Evolutionary conservation across 1,140 invertebrate genomes (phyloP).

Genomic region (Anthonomus grandis): DNA sequence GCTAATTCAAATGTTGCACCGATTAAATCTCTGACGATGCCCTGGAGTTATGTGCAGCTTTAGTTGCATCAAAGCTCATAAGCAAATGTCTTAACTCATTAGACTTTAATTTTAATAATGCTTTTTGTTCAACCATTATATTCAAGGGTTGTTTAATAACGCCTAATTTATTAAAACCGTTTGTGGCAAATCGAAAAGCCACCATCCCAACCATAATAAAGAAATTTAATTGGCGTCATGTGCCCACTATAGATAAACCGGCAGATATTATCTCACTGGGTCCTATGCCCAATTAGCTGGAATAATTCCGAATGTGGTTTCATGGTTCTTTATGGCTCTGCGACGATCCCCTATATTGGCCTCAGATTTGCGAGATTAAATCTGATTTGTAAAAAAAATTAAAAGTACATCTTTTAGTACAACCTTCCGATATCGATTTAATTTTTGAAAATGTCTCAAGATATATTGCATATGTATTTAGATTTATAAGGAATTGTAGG

Average conservation of each 20-base stretch:
- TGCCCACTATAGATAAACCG: constrained; percentile 35
- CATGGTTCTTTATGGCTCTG: constrained; percentile 14
- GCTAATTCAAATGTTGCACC: too few species aligned
- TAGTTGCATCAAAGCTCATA: constrained; percentile 12
- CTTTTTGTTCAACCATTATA: too few species aligned
- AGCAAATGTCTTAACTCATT: constrained; percentile 8
- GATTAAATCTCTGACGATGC: too few species aligned
- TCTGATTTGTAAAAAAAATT: constrained; percentile 18
- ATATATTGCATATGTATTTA: constrained; percentile 14
- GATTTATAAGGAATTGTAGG: constrained; percentile 18
- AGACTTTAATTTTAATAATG: constrained; percentile 32
- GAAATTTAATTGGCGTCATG: constrained; percentile 32
- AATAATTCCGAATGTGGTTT: constrained; percentile 28
- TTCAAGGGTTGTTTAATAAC: too few species aligned
- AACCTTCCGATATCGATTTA: neutral
- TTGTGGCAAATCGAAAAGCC: constrained; percentile 35
- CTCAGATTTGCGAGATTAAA: constrained; percentile 7
- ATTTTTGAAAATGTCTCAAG: constrained; percentile 4
- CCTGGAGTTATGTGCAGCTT: constrained; percentile 24
- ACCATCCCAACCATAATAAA: constrained; percentile 30
- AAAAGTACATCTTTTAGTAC: constrained; percentile 3
- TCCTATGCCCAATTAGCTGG: constrained; percentile 12
- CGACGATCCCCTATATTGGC: neutral
- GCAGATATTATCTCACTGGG: constrained; percentile 39
- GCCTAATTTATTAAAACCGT: too few species aligned